A percentile compares a stretch with the other conserved stretches of the same genome.
Evolutionary conservation across 64 coral and sea anemone genomes (phyloP).

Genomic region (Montipora foliosa): DNA sequence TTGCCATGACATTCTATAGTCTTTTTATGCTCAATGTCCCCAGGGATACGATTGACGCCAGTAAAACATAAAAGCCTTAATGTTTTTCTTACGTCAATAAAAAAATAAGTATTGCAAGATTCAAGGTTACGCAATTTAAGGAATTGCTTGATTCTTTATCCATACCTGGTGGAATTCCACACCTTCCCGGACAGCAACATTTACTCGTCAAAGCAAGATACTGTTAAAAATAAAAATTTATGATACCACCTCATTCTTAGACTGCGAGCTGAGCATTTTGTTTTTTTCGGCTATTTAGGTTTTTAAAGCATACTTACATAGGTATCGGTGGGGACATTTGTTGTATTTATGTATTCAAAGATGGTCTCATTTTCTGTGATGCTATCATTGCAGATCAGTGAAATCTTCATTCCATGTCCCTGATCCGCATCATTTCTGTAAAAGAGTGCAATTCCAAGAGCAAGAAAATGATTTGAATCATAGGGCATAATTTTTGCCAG

Average conservation of each 20-base stretch:
- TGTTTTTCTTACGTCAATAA: no score
- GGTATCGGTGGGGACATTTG: not conserved
- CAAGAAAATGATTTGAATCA: no score
- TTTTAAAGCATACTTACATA: conserved; percentile 63
- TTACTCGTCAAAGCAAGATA: conserved; percentile 57
- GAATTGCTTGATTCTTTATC: not conserved
- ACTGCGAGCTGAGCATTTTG: no score
- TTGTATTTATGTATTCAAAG: conserved; percentile 47
- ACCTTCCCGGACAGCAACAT: conserved; percentile 54
- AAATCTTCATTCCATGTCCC: conserved; percentile 49
- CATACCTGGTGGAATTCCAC: conserved; percentile 47
- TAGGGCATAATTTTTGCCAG: no score
- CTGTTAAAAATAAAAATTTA: conserved; percentile 1
- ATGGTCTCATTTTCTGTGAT: conserved; percentile 25
- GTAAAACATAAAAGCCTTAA: no score
- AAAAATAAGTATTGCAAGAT: no score
- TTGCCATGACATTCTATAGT: no score
- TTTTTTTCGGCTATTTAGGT: no score
- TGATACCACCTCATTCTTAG: no score
- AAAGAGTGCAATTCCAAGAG: not conserved
- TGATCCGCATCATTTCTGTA: not conserved
- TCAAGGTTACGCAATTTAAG: not conserved
- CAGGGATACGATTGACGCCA: no score
- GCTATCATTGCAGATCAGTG: conserved; percentile 59
- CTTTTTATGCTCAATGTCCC: no score